These are phyloP conservation scores for Thereva unica DNA, from an alignment of 2,888 invertebrate species.

Conservation along the genomic window DNA sequence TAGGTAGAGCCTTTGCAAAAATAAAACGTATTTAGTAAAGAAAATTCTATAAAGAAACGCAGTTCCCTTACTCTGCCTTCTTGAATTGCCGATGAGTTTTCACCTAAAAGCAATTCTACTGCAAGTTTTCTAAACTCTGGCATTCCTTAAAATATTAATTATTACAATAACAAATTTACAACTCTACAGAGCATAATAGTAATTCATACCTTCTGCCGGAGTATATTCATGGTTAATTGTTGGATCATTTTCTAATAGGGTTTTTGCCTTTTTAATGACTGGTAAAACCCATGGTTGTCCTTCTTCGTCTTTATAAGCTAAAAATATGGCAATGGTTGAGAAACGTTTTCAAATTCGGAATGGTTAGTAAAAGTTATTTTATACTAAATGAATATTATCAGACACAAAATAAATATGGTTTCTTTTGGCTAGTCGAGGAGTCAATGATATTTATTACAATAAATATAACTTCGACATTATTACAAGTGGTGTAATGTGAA, in stretches of 20 bases:
- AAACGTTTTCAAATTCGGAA: too few relatives aligned
- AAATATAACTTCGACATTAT: too few relatives aligned
- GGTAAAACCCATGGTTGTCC: conserved; percentile 98
- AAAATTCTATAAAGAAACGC: conserved; percentile 11
- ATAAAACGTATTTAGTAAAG: neutral
- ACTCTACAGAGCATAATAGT: neutral
- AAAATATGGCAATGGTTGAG: conserved; percentile 45
- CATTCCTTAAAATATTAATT: conserved; percentile 58
- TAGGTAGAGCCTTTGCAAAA: conserved; percentile 75
- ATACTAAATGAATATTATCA: too few relatives aligned
- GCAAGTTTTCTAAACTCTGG: conserved; percentile 79
- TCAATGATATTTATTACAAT: too few relatives aligned
- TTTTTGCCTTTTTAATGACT: conserved; percentile 88
- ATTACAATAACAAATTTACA: neutral
- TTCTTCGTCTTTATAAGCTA: conserved; percentile 90
- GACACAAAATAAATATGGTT: too few relatives aligned
- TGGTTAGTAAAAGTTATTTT: too few relatives aligned
- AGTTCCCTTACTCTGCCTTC: conserved; percentile 66
- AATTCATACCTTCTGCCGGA: conserved; percentile 76
- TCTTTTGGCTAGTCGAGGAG: too few relatives aligned
- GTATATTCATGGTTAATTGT: conserved; percentile 93
- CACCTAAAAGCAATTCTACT: conserved; percentile 80
- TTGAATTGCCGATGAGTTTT: conserved; percentile 70
- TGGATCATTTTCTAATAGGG: conserved; percentile 76
- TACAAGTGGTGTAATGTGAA: too few relatives aligned